A percentile compares a stretch with the other conserved stretches of the same genome.
These are phyloP conservation scores for Festucalex cinctus DNA, from an alignment of 2,113 vertebrate species.

Conservation along the genomic window DNA sequence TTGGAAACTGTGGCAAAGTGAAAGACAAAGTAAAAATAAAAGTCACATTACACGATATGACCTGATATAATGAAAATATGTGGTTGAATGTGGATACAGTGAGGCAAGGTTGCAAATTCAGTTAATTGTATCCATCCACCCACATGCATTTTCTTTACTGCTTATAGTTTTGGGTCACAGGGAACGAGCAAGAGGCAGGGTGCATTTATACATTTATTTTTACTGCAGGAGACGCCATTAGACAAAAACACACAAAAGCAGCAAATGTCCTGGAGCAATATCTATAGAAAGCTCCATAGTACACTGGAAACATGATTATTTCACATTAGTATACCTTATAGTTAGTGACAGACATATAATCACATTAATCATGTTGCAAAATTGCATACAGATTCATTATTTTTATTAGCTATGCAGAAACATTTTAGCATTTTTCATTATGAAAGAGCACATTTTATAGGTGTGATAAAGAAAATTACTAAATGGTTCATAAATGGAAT, in stretches of 20 bases:
- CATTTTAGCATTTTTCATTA: neutral
- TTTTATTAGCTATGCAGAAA: neutral
- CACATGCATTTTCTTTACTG: neutral
- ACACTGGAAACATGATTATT: neutral
- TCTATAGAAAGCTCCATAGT: neutral
- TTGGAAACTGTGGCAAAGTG: conserved; percentile 45
- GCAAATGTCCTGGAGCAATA: neutral
- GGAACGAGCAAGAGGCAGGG: neutral
- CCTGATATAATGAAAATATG: neutral
- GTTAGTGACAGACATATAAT: neutral
- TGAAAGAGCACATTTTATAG: neutral
- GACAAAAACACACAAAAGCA: neutral
- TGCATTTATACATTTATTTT: neutral
- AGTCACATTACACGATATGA: neutral
- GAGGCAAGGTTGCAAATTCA: neutral
- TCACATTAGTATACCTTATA: neutral
- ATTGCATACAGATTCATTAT: neutral
- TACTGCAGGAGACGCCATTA: neutral
- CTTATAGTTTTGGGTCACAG: neutral
- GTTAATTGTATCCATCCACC: too few species aligned
- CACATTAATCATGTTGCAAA: neutral
- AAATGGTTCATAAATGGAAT: conserved; percentile 1
- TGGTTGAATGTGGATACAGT: neutral
- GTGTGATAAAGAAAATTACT: conserved; percentile 4
- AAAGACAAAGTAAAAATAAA: conserved; percentile 25